Conservation (phyloP, 1,140 invertebrate genomes). For the Cydia pomonella region DNA sequence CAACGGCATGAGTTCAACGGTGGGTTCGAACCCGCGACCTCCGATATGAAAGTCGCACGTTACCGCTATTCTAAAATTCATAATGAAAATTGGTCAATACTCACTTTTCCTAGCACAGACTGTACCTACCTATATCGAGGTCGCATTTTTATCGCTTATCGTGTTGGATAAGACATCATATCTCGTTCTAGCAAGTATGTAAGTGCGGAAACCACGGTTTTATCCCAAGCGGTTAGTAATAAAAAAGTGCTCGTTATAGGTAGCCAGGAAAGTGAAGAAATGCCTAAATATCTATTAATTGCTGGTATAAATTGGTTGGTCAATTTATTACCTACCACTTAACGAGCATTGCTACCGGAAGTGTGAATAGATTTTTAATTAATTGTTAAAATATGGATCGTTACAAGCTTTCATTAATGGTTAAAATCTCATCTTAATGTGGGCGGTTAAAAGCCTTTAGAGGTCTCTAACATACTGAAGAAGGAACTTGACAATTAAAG, state of each 20-base stretch:
- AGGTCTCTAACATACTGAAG: not conserved
- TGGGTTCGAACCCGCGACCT: too few relatives aligned
- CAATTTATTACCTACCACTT: not conserved
- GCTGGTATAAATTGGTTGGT: not conserved
- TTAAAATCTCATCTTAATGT: conserved; percentile 5
- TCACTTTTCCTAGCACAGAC: too few relatives aligned
- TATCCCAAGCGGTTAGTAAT: not conserved
- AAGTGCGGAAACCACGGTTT: too few relatives aligned
- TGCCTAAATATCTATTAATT: conserved; percentile 1
- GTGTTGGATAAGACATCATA: too few relatives aligned
- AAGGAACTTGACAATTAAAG: not conserved
- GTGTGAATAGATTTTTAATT: conserved; percentile 14
- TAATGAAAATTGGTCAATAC: too few relatives aligned
- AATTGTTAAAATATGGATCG: conserved; percentile 14
- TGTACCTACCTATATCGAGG: too few relatives aligned
- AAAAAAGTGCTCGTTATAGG: not conserved
- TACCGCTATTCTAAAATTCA: too few relatives aligned
- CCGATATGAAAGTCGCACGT: too few relatives aligned
- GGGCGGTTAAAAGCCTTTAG: not conserved
- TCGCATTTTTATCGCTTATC: too few relatives aligned
- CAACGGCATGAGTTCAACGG: too few relatives aligned
- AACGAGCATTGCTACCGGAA: not conserved
- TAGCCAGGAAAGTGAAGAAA: not conserved
- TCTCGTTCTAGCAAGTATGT: too few relatives aligned
- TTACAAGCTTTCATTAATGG: not conserved